Evolutionary conservation across 2,888 invertebrate species (phyloP).

Genomic region (Heliconius aoede): DNA sequence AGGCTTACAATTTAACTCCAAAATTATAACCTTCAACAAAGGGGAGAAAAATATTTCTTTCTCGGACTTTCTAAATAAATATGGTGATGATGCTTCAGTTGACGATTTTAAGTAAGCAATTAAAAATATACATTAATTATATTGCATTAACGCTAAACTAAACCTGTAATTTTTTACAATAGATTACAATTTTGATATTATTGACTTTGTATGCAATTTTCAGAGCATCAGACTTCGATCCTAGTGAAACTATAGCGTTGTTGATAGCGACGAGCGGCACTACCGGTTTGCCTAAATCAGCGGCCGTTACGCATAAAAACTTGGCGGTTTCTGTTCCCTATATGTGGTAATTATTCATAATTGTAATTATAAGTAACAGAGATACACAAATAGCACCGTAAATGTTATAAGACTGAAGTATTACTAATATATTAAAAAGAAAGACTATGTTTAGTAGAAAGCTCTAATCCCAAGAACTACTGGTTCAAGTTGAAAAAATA

Average conservation of each 20-base stretch:
- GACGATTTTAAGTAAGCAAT: conserved; percentile 60
- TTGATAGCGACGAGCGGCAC: conserved; percentile 72
- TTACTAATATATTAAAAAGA: too few relatives aligned
- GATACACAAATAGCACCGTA: too few relatives aligned
- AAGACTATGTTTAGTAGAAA: too few relatives aligned
- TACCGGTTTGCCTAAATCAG: conserved; percentile 67
- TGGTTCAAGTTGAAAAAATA: too few relatives aligned
- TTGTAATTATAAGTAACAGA: conserved; percentile 41
- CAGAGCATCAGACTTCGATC: conserved; percentile 56
- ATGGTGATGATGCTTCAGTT: conserved; percentile 52
- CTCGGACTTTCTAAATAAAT: conserved; percentile 57
- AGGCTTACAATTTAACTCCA: conserved; percentile 54
- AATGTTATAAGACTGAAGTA: too few relatives aligned
- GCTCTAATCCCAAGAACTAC: too few relatives aligned
- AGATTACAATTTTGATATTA: too few relatives aligned
- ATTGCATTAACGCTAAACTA: too few relatives aligned
- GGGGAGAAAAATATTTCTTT: conserved; percentile 59
- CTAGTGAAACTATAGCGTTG: conserved; percentile 52
- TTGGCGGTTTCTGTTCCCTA: conserved; percentile 56
- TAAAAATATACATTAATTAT: too few relatives aligned
- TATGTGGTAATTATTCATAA: conserved; percentile 58
- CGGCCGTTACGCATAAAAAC: conserved; percentile 57
- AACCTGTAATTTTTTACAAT: too few relatives aligned
- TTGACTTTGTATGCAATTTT: not conserved
- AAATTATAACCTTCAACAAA: conserved; percentile 65